Conservation (phyloP, 2,888 invertebrate genomes). For the Hoplodrina ambigua region DNA sequence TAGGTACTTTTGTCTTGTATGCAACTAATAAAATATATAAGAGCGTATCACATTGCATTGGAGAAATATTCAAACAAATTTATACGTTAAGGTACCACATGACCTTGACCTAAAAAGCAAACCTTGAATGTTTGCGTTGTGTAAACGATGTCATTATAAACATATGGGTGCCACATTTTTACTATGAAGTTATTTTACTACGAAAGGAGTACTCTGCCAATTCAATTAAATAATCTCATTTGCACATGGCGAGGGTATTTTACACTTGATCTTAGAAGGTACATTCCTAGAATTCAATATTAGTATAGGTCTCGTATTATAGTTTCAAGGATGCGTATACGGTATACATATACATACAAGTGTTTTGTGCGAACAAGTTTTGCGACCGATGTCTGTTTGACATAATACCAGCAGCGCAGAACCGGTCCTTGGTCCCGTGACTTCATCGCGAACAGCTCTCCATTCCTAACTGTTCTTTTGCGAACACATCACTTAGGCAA, state of each 20-base stretch:
- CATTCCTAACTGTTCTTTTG: conserved; percentile 56
- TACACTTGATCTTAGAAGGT: neutral
- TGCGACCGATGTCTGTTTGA: conserved; percentile 35
- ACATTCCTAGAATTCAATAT: neutral
- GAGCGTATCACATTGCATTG: neutral
- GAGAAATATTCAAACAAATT: conserved; percentile 6
- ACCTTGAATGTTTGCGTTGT: conserved; percentile 56
- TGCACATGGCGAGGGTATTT: neutral
- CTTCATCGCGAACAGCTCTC: conserved; percentile 34
- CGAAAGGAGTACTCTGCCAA: neutral
- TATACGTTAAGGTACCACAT: conserved; percentile 54
- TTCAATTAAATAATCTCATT: conserved; percentile 11
- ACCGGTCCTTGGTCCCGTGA: conserved; percentile 57
- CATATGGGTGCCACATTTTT: conserved; percentile 28
- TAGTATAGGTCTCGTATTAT: neutral
- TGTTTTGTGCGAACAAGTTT: conserved; percentile 32
- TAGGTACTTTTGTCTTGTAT: neutral
- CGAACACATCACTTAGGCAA: conserved; percentile 12
- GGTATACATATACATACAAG: neutral
- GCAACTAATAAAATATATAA: neutral
- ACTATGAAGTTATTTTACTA: neutral
- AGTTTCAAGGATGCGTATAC: neutral
- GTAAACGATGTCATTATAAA: conserved; percentile 38
- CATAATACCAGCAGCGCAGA: conserved; percentile 41
- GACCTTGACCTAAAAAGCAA: conserved; percentile 81